Evolutionary conservation across 2,888 invertebrate species (phyloP), one percentile per base, ranked within the genome.

Genomic region (Himalopsyche anomala): DNA sequence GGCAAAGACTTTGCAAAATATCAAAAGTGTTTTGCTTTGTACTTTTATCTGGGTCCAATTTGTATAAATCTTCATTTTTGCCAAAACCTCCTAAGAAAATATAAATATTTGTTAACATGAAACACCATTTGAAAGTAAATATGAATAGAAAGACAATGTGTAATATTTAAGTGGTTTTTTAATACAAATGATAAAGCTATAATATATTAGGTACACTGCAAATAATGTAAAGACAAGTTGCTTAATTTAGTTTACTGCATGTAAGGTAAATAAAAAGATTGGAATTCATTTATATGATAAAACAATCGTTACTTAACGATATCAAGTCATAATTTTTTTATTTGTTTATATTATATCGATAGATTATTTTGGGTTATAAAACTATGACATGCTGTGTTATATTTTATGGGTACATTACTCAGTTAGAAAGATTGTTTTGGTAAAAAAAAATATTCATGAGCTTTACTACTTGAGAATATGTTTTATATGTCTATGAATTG

Each of bases 21-120:
- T 95, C 95, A 90, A 92, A 94, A 87, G 95, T 94, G 92, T 95
- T 95, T 90, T 95, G 94, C 90, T 94, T 93, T 54, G 95, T 93
- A 90, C 94, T 93, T 91, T 94, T 94, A 89, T 92, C 93, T 89
- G 91, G 92, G 90, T 95, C 94, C 91, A 95, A 92, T 89, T 94
- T 94, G 91, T 93, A 95, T 91, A 94, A 94, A 92, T 96, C 96
- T 91, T 95, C 95, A 90, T 92, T 93, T 90, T 90, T 90, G 88
- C 89, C 90, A 86, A 91, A 91, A 91, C 92, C 93, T 90, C 93
- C 94, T 94, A 91, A 88, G 92, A 92, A 87, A 83, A 86, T 81
- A 86, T 55, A 90, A 87, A 85, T 84, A 55, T 51, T 56, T 62
- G 86, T 74, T 87, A 4, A 36, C 6, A 81, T n/a, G 17, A n/a